phyloP scores from a whole-genome alignment of 2,888 invertebrate genomes.

The Lasioglossum malachurum region DNA sequence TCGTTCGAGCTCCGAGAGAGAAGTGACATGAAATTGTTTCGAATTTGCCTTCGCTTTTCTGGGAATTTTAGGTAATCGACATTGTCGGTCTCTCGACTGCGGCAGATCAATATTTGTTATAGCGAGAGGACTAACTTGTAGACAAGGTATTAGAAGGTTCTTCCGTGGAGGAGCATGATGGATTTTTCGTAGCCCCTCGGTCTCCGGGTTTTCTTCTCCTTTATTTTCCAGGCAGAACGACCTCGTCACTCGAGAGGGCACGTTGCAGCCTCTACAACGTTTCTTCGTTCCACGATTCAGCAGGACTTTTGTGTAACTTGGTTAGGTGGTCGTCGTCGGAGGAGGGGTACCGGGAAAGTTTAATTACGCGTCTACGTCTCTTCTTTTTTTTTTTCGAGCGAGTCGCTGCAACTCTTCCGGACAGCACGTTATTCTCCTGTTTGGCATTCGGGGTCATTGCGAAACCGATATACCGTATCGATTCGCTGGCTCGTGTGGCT shows the following conservation, averaged over 20 bases:
- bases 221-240: slow-evolving; percentile 43
- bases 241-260: slow-evolving; percentile 26
- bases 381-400: slow-evolving; percentile 37
- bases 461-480: slow-evolving; percentile 23
- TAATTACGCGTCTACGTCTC: slow-evolving; percentile 63
- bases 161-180: neutral
- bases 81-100: neutral
- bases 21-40: neutral
- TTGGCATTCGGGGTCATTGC: slow-evolving; percentile 27
- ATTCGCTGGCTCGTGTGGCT: neutral
- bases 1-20: neutral
- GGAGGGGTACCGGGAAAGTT: slow-evolving; percentile 56
- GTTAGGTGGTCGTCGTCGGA: slow-evolving; percentile 17
- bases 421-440: slow-evolving; percentile 35
- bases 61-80: neutral
- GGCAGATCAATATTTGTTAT: neutral
- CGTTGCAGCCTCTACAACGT: slow-evolving; percentile 17
- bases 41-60: neutral
- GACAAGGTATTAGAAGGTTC: neutral
- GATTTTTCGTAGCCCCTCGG: neutral
- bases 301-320: slow-evolving; percentile 63
- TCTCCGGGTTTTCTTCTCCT: slow-evolving; percentile 3
- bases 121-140: neutral
- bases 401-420: slow-evolving; percentile 38
- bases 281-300: slow-evolving; percentile 38